Percentiles rank a stretch among this genome's conserved stretches.
phyloP scores from a whole-genome alignment of 2,888 invertebrate genomes.

The Spodoptera littoralis region DNA sequence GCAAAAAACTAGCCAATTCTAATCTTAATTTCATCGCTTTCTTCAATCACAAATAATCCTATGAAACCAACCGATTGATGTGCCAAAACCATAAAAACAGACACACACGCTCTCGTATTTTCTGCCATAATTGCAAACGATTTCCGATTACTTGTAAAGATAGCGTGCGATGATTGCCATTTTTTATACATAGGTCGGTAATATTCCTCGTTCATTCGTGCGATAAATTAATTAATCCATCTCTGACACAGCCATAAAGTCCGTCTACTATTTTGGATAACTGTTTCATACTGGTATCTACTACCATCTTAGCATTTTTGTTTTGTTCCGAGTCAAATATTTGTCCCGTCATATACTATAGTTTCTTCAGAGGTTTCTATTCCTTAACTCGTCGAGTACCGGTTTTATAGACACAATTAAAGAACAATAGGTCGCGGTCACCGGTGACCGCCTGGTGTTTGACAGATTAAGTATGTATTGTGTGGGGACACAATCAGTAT shows the following conservation, averaged over 20 bases:
- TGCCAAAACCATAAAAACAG: constrained; percentile 16
- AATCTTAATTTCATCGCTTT: not conserved
- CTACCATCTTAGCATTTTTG: too few relatives aligned
- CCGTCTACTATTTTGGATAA: constrained; percentile 8
- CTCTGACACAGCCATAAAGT: constrained; percentile 21
- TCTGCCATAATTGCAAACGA: constrained; percentile 48
- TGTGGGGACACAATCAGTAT: too few relatives aligned
- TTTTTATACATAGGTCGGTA: constrained; percentile 33
- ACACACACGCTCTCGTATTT: constrained; percentile 40
- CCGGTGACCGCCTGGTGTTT: too few relatives aligned
- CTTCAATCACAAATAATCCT: constrained; percentile 22
- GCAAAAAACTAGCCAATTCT: not conserved
- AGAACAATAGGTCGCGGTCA: too few relatives aligned
- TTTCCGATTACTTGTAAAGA: constrained; percentile 54
- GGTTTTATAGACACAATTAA: too few relatives aligned
- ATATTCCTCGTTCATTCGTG: constrained; percentile 41
- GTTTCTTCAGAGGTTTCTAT: too few relatives aligned
- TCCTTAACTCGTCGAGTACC: too few relatives aligned
- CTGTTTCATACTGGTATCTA: too few relatives aligned
- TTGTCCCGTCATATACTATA: too few relatives aligned
- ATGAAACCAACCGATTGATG: not conserved
- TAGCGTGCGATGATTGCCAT: constrained; percentile 50
- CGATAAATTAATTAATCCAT: constrained; percentile 39
- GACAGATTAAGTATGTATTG: too few relatives aligned
- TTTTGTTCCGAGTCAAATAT: too few relatives aligned